Conservation (phyloP, 2,113 vertebrate species). For the Otocyon megalotis region DNA sequence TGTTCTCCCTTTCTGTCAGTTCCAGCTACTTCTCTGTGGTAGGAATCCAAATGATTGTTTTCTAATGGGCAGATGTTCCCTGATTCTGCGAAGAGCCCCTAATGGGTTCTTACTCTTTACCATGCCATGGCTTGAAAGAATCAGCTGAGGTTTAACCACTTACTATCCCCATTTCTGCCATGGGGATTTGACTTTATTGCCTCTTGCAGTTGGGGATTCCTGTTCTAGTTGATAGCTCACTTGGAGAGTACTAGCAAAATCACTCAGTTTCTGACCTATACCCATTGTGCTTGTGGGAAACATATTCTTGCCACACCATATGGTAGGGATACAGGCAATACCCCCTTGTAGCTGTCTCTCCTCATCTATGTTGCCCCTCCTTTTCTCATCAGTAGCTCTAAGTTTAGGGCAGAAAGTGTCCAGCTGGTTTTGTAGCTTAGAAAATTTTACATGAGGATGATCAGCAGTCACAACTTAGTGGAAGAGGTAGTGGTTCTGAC, state of each 20-base stretch:
- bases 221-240: background rate
- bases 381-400: background rate
- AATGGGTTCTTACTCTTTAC: background rate
- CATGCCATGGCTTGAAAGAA: background rate
- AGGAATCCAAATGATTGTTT: background rate
- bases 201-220: background rate
- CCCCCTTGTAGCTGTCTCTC: background rate
- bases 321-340: background rate
- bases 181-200: background rate
- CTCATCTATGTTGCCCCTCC: background rate
- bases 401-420: background rate
- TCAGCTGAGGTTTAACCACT: background rate
- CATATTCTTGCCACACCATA: background rate
- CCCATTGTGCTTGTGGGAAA: background rate
- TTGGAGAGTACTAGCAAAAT: background rate
- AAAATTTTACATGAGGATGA: background rate
- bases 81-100: background rate
- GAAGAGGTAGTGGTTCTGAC: background rate
- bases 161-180: background rate
- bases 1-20: background rate
- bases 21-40: background rate
- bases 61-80: background rate
- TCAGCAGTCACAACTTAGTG: background rate
- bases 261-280: background rate
- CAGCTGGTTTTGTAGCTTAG: background rate